phyloP scores from a whole-genome alignment of 1,140 invertebrate species.

The Trypoxylus dichotomus region DNA sequence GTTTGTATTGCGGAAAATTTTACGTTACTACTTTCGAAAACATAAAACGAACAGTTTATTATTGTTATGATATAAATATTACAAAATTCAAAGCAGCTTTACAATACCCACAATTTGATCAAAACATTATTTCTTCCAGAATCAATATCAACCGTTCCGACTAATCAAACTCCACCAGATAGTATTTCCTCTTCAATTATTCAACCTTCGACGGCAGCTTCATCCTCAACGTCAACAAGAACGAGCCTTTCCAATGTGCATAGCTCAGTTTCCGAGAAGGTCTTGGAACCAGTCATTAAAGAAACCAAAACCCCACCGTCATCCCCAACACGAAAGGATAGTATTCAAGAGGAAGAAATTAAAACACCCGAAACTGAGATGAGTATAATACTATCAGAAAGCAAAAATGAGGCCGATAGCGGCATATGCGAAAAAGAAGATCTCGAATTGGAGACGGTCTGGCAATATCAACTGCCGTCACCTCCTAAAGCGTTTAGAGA shows the following conservation, averaged over 20 bases:
- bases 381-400: neutral
- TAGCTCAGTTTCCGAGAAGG: neutral
- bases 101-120: neutral
- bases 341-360: neutral
- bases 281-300: neutral
- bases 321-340: neutral
- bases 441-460: conserved; percentile 52
- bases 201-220: neutral
- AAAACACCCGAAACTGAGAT: neutral
- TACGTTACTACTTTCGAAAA: no score
- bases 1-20: no score
- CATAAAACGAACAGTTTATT: neutral
- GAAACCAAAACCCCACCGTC: neutral
- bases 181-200: conserved; percentile 17
- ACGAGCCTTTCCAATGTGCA: neutral
- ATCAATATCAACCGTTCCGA: conserved; percentile 44
- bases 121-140: conserved; percentile 33
- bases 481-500: conserved; percentile 65
- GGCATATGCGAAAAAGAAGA: conserved; percentile 27
- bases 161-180: conserved; percentile 28
- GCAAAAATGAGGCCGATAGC: conserved; percentile 26
- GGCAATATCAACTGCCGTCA: conserved; percentile 66
- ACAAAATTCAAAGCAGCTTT: neutral
- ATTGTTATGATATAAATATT: neutral
- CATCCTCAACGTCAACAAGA: neutral